Conservation (phyloP, 1,140 invertebrate species). For the Branchinecta lynchi region DNA sequence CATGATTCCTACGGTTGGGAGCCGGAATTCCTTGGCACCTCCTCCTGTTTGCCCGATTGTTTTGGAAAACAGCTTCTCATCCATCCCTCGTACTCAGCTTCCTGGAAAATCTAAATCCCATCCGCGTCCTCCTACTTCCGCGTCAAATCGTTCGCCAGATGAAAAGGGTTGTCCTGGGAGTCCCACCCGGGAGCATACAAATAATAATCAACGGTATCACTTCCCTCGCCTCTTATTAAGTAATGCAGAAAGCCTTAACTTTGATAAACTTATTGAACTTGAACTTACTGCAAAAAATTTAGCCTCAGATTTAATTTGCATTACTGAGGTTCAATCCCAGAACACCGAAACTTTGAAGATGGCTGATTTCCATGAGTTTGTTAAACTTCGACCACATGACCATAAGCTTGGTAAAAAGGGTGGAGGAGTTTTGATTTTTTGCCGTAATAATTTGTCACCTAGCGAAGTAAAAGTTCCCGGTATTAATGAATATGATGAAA, state of each 20-base stretch:
- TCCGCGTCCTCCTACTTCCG: background rate
- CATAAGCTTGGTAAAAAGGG: background rate
- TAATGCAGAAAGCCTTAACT: constrained; percentile 7
- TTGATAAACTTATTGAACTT: background rate
- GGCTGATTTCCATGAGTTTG: background rate
- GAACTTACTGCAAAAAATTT: background rate
- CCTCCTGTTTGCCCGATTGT: no score
- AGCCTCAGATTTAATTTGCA: constrained; percentile 9
- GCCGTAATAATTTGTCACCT: constrained; percentile 1
- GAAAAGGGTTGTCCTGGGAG: background rate
- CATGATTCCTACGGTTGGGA: no score
- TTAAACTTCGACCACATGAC: constrained; percentile 6
- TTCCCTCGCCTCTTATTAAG: background rate
- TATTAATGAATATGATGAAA: background rate
- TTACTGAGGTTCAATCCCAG: constrained; percentile 6
- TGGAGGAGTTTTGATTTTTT: background rate
- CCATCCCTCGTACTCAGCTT: no score
- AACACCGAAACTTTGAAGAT: background rate
- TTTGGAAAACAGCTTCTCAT: no score
- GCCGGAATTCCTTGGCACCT: no score
- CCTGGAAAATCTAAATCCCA: no score
- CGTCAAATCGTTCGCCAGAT: background rate
- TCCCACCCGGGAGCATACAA: background rate
- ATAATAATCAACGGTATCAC: background rate
- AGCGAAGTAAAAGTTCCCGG: constrained; percentile 2